These are phyloP conservation scores for Pocillopora grandis DNA, from an alignment of 92 coral and sea anemone species.

Conservation along the genomic window DNA sequence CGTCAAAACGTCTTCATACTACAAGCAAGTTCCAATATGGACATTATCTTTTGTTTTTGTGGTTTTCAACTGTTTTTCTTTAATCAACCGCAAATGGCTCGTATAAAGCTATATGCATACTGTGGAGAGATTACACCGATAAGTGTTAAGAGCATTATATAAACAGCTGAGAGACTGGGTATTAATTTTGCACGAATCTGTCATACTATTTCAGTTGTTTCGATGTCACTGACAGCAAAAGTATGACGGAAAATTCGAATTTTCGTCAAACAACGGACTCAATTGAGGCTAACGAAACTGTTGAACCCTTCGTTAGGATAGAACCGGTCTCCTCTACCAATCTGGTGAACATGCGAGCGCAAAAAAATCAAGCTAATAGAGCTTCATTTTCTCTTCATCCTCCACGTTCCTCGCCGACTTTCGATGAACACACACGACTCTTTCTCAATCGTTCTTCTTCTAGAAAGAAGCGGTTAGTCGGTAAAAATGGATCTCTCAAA, in stretches of 20 bases:
- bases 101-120: no score
- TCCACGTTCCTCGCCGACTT: conserved; percentile 31
- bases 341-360: background rate
- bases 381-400: background rate
- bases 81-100: no score
- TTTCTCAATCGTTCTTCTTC: background rate
- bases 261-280: background rate
- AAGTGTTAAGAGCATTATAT: no score
- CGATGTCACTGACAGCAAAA: background rate
- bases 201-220: background rate
- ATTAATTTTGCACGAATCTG: background rate
- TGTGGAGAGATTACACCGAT: no score
- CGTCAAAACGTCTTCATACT: no score
- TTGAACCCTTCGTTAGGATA: conserved; percentile 14
- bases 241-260: background rate
- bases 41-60: no score
- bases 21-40: no score
- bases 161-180: background rate
- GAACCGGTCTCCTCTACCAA: conserved; percentile 23
- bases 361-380: conserved; percentile 15
- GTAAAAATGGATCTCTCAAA: conserved; percentile 71
- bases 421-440: conserved; percentile 3
- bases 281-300: background rate
- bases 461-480: conserved; percentile 62
- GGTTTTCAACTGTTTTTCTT: no score